phyloP scores from a whole-genome alignment of 2,888 invertebrate species.

The Synanthedon formicaeformis region DNA sequence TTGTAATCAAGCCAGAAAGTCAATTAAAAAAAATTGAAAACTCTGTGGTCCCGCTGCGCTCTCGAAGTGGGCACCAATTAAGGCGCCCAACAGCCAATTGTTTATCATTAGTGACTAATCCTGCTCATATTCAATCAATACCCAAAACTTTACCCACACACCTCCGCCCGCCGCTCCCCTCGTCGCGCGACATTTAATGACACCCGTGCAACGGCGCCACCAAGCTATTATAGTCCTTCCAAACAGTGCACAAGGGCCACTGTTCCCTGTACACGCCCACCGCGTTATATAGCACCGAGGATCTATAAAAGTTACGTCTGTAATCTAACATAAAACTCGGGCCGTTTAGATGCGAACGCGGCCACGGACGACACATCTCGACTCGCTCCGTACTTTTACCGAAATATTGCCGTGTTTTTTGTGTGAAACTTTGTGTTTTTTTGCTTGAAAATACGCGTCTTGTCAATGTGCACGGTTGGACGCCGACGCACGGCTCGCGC shows the following conservation, averaged over 20 bases:
- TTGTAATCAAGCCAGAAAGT: too few species aligned
- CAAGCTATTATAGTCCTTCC: slow-evolving; percentile 50
- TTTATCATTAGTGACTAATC: slow-evolving; percentile 69
- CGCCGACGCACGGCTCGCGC: slow-evolving; percentile 37
- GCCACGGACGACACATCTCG: slow-evolving; percentile 70
- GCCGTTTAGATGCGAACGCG: slow-evolving; percentile 72
- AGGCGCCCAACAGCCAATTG: slow-evolving; percentile 52
- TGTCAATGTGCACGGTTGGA: slow-evolving; percentile 38
- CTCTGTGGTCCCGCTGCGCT: background rate
- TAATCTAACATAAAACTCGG: slow-evolving; percentile 72
- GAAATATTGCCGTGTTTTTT: slow-evolving; percentile 61
- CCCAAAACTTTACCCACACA: slow-evolving; percentile 70
- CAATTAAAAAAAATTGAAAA: too few species aligned
- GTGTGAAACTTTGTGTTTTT: slow-evolving; percentile 55
- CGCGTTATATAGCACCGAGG: slow-evolving; percentile 72
- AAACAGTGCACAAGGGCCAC: slow-evolving; percentile 40
- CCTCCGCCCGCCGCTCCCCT: slow-evolving; percentile 60
- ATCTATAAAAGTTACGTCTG: slow-evolving; percentile 72
- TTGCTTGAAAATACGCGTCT: slow-evolving; percentile 37
- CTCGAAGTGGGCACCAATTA: slow-evolving; percentile 23
- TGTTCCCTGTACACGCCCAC: slow-evolving; percentile 55
- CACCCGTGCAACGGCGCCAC: slow-evolving; percentile 58
- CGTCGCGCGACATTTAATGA: slow-evolving; percentile 71
- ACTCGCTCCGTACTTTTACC: slow-evolving; percentile 69
- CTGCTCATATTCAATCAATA: slow-evolving; percentile 70